Conservation (phyloP, 2,113 vertebrate species). For the Gadus chalcogrammus region DNA sequence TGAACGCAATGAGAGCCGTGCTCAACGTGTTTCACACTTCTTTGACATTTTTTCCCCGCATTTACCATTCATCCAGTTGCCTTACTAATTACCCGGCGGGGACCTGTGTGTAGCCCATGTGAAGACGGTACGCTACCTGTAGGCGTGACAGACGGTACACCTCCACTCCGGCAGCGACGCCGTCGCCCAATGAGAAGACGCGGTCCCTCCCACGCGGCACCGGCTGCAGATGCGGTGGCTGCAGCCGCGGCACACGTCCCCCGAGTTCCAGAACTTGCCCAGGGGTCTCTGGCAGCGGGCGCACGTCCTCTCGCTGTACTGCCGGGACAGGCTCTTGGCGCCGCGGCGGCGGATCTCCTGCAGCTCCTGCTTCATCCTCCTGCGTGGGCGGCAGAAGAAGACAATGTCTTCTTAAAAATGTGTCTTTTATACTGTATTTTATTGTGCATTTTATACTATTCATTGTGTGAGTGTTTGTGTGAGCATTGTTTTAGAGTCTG, state of each 20-base stretch:
- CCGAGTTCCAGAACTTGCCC: constrained; percentile 80
- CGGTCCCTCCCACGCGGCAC: constrained; percentile 71
- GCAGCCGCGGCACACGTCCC: constrained; percentile 83
- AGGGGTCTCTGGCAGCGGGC: constrained; percentile 82
- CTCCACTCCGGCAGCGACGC: constrained; percentile 73
- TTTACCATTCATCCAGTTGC: too few species aligned
- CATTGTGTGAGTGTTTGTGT: too few species aligned
- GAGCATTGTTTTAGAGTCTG: too few species aligned
- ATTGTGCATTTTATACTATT: too few species aligned
- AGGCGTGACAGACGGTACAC: constrained; percentile 85
- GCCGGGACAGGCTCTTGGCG: constrained; percentile 50
- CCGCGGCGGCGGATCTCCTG: constrained; percentile 80
- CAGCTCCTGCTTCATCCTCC: constrained; percentile 81
- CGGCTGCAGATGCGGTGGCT: constrained; percentile 84
- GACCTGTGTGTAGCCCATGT: too few species aligned
- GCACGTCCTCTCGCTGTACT: constrained; percentile 73
- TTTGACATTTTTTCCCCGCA: too few species aligned
- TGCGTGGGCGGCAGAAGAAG: constrained; percentile 40
- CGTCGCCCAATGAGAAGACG: background rate
- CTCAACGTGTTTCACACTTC: too few species aligned
- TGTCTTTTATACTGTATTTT: too few species aligned
- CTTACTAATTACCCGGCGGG: too few species aligned
- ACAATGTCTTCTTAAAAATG: too few species aligned
- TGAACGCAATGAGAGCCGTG: too few species aligned
- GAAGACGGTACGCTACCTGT: constrained; percentile 64